phyloP scores from a whole-genome alignment of 2,113 vertebrate species.

The Columba livia region DNA sequence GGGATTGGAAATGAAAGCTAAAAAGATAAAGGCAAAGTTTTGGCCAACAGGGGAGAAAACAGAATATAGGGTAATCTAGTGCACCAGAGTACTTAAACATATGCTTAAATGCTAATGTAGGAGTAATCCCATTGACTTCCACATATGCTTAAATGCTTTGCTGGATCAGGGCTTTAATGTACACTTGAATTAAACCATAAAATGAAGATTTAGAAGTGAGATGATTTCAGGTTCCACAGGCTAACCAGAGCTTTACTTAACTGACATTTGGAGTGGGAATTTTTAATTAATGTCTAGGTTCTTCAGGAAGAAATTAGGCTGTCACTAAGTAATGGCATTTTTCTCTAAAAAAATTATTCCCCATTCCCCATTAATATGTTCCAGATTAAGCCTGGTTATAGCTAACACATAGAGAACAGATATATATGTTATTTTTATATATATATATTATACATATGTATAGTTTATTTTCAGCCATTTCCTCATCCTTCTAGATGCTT shows the following conservation, averaged over 20 bases:
- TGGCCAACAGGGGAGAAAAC: neutral
- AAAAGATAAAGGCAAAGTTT: neutral
- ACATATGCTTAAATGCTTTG: slow-evolving; percentile 49
- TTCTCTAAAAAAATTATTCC: neutral
- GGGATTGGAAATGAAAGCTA: neutral
- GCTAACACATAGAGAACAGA: neutral
- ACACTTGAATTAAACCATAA: slow-evolving; percentile 18
- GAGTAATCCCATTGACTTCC: slow-evolving; percentile 27
- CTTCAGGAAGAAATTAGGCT: slow-evolving; percentile 17
- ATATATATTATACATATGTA: neutral
- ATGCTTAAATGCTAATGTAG: slow-evolving; percentile 5
- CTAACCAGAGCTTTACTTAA: neutral
- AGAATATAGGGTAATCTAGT: neutral
- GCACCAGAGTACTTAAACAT: slow-evolving; percentile 4
- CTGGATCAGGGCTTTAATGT: slow-evolving; percentile 17
- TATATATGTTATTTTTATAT: neutral
- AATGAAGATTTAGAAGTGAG: neutral
- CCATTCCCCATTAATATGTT: neutral
- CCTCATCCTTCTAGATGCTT: neutral
- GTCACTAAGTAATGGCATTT: neutral
- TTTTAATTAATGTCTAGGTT: neutral
- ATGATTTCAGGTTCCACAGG: slow-evolving; percentile 15
- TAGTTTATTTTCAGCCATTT: neutral
- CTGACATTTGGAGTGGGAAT: neutral
- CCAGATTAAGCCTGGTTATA: neutral